Percentiles rank a stretch among this genome's conserved stretches.
Evolutionary conservation across 2,888 invertebrate genomes (phyloP).

Genomic region (Tuta absoluta): DNA sequence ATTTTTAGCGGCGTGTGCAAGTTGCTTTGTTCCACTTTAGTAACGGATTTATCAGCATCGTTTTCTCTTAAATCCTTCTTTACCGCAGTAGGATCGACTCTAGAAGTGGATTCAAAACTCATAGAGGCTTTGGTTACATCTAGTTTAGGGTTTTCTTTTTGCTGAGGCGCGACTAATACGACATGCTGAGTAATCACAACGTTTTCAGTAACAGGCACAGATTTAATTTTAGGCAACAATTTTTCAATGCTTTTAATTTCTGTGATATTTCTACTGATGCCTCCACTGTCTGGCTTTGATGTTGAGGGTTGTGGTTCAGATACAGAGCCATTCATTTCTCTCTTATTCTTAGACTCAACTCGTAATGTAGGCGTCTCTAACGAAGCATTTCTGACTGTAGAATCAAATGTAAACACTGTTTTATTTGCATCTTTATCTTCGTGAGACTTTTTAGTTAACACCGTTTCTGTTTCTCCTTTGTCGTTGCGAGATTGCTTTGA

Average conservation of each 20-base stretch:
- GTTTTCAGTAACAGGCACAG: slow-evolving; percentile 36
- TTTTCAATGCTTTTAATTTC: slow-evolving; percentile 9
- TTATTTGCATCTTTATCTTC: slow-evolving; percentile 33
- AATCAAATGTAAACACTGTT: slow-evolving; percentile 23
- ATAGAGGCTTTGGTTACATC: neutral
- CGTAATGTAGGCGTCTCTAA: slow-evolving; percentile 65
- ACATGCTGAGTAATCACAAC: slow-evolving; percentile 45
- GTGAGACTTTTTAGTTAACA: slow-evolving; percentile 56
- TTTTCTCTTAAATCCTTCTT: slow-evolving; percentile 2
- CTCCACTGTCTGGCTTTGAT: neutral
- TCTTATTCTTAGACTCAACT: slow-evolving; percentile 47
- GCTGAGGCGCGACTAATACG: slow-evolving; percentile 41
- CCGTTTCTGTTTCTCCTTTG: slow-evolving; percentile 30
- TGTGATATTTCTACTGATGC: neutral
- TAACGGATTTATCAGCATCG: neutral
- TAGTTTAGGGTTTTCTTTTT: slow-evolving; percentile 31
- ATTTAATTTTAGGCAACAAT: slow-evolving; percentile 6
- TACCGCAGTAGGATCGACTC: slow-evolving; percentile 11
- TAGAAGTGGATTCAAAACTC: neutral
- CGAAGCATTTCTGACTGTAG: slow-evolving; percentile 31
- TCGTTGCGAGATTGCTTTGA: slow-evolving; percentile 58
- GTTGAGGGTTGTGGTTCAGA: slow-evolving; percentile 25
- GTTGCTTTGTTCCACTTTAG: neutral
- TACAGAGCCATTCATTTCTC: slow-evolving; percentile 22
- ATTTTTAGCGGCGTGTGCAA: slow-evolving; percentile 62